Percentiles rank a stretch among this genome's conserved stretches.
Evolutionary conservation across 2,888 invertebrate species (phyloP).

Genomic region (Rhyacophila evoluta): DNA sequence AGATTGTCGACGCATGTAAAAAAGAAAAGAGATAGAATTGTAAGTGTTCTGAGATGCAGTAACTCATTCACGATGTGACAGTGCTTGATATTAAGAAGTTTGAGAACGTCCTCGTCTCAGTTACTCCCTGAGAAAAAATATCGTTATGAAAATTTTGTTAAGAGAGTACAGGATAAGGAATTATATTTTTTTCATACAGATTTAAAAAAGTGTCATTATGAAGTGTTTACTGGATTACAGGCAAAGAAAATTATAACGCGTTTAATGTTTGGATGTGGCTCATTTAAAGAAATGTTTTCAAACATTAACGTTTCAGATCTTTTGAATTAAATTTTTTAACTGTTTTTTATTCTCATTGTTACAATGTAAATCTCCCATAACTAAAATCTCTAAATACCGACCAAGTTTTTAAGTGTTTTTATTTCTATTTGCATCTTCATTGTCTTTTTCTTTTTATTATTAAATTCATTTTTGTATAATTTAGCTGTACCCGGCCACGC

Average conservation of each 20-base stretch:
- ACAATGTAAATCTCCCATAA: no score
- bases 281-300: neutral
- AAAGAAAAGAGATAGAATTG: neutral
- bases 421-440: no score
- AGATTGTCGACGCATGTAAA: neutral
- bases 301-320: neutral
- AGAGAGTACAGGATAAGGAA: neutral
- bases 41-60: slow-evolving; percentile 13
- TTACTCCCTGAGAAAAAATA: neutral
- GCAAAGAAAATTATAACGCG: neutral
- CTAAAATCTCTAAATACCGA: no score
- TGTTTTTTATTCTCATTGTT: neutral
- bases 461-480: no score
- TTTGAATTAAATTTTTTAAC: neutral
- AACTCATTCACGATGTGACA: slow-evolving; percentile 41
- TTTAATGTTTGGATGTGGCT: neutral
- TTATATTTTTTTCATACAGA: neutral
- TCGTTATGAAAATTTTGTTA: no score
- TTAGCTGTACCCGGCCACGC: no score
- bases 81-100: slow-evolving; percentile 39
- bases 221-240: neutral
- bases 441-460: no score
- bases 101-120: slow-evolving; percentile 26
- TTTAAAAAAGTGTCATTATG: neutral
- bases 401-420: no score